Percentiles rank a stretch among this genome's conserved stretches.
phyloP scores from a whole-genome alignment of 2,888 invertebrate genomes.

The Trachelus troglodyta region DNA sequence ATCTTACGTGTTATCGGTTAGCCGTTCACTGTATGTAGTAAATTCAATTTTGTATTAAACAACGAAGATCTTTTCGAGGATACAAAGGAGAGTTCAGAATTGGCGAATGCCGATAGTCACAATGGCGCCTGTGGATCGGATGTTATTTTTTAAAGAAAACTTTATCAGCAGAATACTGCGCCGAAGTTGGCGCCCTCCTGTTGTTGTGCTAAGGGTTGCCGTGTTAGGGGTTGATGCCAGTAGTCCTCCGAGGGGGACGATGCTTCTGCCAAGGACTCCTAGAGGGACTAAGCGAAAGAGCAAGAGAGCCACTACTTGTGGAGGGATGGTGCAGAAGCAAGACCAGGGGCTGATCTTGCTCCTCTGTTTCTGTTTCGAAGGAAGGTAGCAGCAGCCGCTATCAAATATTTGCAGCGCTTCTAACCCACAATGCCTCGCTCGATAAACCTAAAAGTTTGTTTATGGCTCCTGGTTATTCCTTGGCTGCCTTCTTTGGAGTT shows the following conservation, averaged over 20 bases:
- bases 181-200: background rate
- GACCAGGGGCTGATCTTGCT: slow-evolving; percentile 22
- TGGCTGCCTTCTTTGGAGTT: slow-evolving; percentile 15
- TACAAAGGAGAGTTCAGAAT: background rate
- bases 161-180: background rate
- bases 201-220: slow-evolving; percentile 3
- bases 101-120: background rate
- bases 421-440: slow-evolving; percentile 52
- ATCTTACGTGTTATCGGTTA: background rate
- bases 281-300: background rate
- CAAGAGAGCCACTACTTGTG: slow-evolving; percentile 6
- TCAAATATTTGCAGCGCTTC: slow-evolving; percentile 61
- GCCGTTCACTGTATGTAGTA: background rate
- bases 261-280: background rate
- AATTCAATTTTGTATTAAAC: background rate
- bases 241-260: background rate
- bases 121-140: background rate
- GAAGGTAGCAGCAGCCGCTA: slow-evolving; percentile 39
- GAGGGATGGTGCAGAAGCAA: slow-evolving; percentile 15
- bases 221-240: slow-evolving; percentile 4
- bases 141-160: slow-evolving; percentile 9
- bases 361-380: slow-evolving; percentile 43
- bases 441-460: slow-evolving; percentile 62
- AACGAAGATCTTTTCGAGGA: background rate
- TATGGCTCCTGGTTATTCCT: slow-evolving; percentile 50